Evolutionary conservation across 37 sponge, comb jelly and placozoan species (phyloP), one percentile per base, ranked within the genome.

Genomic region (Chondrosia reniformis): DNA sequence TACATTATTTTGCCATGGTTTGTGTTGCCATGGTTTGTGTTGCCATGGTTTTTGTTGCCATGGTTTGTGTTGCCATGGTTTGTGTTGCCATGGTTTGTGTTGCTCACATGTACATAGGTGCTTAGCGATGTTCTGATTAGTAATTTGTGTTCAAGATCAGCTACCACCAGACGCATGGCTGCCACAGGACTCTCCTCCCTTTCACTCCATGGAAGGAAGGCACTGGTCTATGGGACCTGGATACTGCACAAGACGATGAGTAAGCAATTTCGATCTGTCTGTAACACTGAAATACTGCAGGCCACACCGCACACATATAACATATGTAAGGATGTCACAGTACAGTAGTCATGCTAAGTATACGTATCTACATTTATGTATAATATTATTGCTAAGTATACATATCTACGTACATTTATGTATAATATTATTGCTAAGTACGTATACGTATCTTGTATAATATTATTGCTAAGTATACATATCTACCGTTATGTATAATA

Each of bases 161-260:
- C 72, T 34, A 6, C 72, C 12, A 38, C 72, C 1, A 37, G 72
- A 25, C 39, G 72, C 17, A 69, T 69, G 72, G 36, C 72, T 6
- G 39, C 72, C 40, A 39, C 72, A 34, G 72, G 72, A 34, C 31
- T 69, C n/a, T 8, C 72, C 9, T 21, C 41, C 42, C 44, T 69
- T 41, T 41, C 36, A 34, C 44, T 43, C n/a, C 24, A 34, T 40
- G 72, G 72, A 15, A 69, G 72, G 44, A 69, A 44, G 42, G 44
- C 72, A 40, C 72, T 69, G 4, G 72, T 69, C 44, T 69, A 69
- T 7, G 72, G 72, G 41, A 39, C n/a, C 44, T 69, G 72, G 72
- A 34, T 69, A 9, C 19, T 69, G 25, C 39, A 24, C 43, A 69
- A 34, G 44, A 39, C 42, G 24, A 25, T 69, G 42, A 69, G 72